These are phyloP conservation scores for Anabas testudineus DNA, from an alignment of 2,797 vertebrate genomes.

Conservation along the genomic window DNA sequence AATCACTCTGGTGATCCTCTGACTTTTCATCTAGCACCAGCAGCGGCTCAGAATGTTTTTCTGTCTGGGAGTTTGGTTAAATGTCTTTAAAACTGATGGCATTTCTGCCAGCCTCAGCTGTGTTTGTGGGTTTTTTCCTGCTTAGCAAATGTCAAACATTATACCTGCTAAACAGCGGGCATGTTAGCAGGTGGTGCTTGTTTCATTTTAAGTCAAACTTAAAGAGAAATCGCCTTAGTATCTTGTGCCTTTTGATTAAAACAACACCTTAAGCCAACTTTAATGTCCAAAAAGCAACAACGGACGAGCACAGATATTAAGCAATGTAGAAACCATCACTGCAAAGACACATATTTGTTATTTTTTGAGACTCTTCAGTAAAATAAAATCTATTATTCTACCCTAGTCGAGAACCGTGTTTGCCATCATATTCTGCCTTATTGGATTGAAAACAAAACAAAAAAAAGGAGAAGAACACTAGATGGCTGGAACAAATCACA, in stretches of 20 bases:
- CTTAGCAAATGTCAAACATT: neutral
- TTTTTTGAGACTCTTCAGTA: neutral
- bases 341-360: neutral
- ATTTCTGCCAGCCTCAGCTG: neutral
- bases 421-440: neutral
- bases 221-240: neutral
- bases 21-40: no score
- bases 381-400: neutral
- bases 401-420: conserved; percentile 17
- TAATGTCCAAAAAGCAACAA: neutral
- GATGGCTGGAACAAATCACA: conserved; percentile 15
- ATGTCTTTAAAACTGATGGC: neutral
- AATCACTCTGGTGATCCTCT: neutral
- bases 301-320: neutral
- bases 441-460: conserved; percentile 9
- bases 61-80: neutral
- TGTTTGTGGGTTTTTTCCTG: neutral
- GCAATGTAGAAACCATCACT: neutral
- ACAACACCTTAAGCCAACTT: neutral
- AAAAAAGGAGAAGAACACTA: neutral
- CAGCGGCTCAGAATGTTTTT: no score
- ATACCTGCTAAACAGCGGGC: neutral
- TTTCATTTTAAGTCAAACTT: neutral
- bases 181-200: no score
- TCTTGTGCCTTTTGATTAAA: no score